Evolutionary conservation across 2,113 vertebrate species (phyloP).

Genomic region (Cyrtonyx montezumae): DNA sequence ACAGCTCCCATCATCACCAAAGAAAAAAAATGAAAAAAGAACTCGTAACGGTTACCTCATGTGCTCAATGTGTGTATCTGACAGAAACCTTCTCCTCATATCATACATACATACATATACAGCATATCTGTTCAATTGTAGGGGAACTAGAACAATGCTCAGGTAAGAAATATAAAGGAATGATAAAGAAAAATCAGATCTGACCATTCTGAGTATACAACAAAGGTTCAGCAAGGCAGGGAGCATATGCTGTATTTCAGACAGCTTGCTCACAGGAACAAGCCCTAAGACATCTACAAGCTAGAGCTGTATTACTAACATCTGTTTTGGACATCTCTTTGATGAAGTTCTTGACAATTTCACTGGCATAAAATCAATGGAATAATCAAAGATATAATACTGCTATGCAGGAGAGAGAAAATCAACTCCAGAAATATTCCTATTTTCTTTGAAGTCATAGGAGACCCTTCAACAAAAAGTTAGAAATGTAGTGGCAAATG

Average conservation of each 20-base stretch:
- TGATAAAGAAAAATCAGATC: neutral
- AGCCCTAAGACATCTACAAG: conserved; percentile 38
- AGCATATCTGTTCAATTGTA: neutral
- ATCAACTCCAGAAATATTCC: conserved; percentile 5
- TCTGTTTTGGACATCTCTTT: neutral
- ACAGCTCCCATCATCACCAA: neutral
- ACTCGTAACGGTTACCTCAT: neutral
- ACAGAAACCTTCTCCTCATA: neutral
- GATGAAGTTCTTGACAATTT: conserved; percentile 17
- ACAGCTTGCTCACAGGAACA: neutral
- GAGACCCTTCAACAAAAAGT: neutral
- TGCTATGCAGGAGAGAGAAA: neutral
- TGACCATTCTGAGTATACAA: neutral
- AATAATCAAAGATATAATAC: neutral
- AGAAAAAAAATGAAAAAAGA: neutral
- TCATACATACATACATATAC: neutral
- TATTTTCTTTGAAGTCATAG: neutral
- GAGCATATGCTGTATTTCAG: neutral
- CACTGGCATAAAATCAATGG: conserved; percentile 30
- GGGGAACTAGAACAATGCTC: neutral
- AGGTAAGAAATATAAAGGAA: neutral
- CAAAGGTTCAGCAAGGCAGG: neutral
- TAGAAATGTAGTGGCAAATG: neutral
- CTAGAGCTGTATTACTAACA: conserved; percentile 28
- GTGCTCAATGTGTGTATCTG: fast-evolving